Evolutionary conservation across 2,797 vertebrate genomes (phyloP).

Genomic region (Synaphobranchus kaupii): DNA sequence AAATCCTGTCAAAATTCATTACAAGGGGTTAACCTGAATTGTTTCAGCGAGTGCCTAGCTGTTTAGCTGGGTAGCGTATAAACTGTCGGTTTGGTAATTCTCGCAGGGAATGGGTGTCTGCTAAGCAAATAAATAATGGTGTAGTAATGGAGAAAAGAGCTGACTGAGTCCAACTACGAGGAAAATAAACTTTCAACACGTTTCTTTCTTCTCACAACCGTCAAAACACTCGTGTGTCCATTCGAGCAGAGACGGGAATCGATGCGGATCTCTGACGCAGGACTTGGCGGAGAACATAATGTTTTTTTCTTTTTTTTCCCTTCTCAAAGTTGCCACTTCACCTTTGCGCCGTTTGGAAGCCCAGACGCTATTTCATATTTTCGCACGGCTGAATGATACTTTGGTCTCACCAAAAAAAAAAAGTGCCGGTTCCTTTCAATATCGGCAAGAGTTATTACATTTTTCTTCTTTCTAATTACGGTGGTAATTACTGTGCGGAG

Average conservation of each 20-base stretch:
- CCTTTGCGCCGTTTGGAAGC: constrained; percentile 60
- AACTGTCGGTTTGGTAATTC: not conserved
- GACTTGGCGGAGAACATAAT: constrained; percentile 42
- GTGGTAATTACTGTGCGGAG: constrained; percentile 49
- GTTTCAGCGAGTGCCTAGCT: not conserved
- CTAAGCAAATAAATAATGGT: not conserved
- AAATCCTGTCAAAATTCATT: not conserved
- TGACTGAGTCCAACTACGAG: not conserved
- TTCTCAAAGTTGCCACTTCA: constrained; percentile 49
- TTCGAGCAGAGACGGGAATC: not conserved
- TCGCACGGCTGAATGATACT: constrained; percentile 52
- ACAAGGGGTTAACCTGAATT: not conserved
- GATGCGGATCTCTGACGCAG: not conserved
- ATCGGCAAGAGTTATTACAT: constrained; percentile 41
- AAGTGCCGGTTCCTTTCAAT: constrained; percentile 42
- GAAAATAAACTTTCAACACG: constrained; percentile 32
- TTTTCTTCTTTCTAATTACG: constrained; percentile 58
- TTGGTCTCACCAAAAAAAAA: constrained; percentile 50
- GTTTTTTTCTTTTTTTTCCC: constrained; percentile 41
- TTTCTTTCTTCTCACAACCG: constrained; percentile 18
- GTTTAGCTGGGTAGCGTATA: not conserved
- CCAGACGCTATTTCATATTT: constrained; percentile 58
- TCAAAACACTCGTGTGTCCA: constrained; percentile 25
- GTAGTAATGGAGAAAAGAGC: not conserved
- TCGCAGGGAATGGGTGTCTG: not conserved